Evolutionary conservation across 2,113 vertebrate genomes (phyloP), one percentile per base, ranked within the genome.

Genomic region (Barnardius zonarius): DNA sequence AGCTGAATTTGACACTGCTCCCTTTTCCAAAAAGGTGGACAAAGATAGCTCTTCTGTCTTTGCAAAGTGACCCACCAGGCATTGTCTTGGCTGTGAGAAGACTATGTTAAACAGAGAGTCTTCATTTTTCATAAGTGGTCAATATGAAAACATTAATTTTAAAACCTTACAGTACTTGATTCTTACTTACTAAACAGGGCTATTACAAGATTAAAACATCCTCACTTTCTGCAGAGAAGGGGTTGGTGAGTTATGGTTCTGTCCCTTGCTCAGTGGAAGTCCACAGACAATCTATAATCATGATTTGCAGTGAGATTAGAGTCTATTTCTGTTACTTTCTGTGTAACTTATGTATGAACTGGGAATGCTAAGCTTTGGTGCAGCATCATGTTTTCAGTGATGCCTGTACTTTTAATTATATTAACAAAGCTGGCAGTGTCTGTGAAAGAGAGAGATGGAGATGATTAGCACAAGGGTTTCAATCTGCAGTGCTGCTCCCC

Each of bases 221-320:
- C 69, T 93, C 17, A 17, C 33, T 88, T 94, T 63, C 57, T 91
- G 76, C 54, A 84, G 90, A 76, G 62, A 83, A 93, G 66, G 54
- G 20, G 55, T 80, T 77, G 46, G 73, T 96, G 95, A 96, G 54
- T 95, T 96, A 82, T 79, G 81, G 72, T 90, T 94, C 91, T 95
- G 92, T 91, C 23, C 39, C 44, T 88, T 90, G 80, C 37, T 88
- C 85, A 18, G 28, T 92, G 48, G 69, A 97, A 93, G 68, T 44
- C 84, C 54, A 24, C 86, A 88, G 93, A 82, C 69, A 66, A 90
- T 90, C 62, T 88, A 90, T 92, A 96, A 91, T 73, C 30, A 43
- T 82, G 93, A 88, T 94, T 94, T 97, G 84, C 73, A 74, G 70
- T 57, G 49, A 86, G 90, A 94, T 95, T 88, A 92, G 84, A 94